A percentile compares a stretch with the other conserved stretches of the same genome.
Conservation (phyloP, 1,140 invertebrate genomes). For the Pseudachorutes palmiensis region DNA sequence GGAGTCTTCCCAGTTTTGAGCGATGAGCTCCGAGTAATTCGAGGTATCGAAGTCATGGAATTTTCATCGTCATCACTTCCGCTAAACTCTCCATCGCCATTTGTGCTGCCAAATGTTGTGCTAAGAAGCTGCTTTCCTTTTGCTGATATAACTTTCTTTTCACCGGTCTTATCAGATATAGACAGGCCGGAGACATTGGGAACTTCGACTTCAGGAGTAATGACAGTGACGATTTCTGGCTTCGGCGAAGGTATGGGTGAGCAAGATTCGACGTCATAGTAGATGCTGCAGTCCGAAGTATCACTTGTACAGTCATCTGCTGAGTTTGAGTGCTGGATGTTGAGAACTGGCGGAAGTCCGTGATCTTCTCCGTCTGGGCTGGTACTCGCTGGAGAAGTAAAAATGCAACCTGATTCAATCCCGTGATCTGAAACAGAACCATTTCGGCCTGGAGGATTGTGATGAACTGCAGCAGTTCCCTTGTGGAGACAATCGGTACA, state of each 20-base stretch:
- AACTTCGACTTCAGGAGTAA: not conserved
- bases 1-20: conserved; percentile 85
- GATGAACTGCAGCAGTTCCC: conserved; percentile 27
- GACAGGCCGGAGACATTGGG: not conserved
- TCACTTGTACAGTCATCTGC: conserved; percentile 41
- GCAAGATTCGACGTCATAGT: conserved; percentile 48
- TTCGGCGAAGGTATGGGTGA: not conserved
- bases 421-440: conserved; percentile 38
- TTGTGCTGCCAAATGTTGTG: not conserved
- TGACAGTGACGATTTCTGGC: not conserved
- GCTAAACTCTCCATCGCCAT: conserved; percentile 14
- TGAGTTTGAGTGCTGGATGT: conserved; percentile 3
- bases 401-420: conserved; percentile 48
- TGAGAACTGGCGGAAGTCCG: not conserved
- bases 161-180: not conserved
- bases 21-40: conserved; percentile 69
- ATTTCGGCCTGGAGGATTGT: conserved; percentile 40
- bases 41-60: conserved; percentile 25
- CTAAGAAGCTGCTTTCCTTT: not conserved
- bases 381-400: conserved; percentile 40
- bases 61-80: conserved; percentile 34
- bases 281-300: conserved; percentile 45
- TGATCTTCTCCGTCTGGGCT: conserved; percentile 33
- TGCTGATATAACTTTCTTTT: not conserved
- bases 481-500: conserved; percentile 7